Percentiles rank a stretch among this genome's conserved stretches.
Evolutionary conservation across 2,888 invertebrate species (phyloP).

Genomic region (Apotomis turbidana): DNA sequence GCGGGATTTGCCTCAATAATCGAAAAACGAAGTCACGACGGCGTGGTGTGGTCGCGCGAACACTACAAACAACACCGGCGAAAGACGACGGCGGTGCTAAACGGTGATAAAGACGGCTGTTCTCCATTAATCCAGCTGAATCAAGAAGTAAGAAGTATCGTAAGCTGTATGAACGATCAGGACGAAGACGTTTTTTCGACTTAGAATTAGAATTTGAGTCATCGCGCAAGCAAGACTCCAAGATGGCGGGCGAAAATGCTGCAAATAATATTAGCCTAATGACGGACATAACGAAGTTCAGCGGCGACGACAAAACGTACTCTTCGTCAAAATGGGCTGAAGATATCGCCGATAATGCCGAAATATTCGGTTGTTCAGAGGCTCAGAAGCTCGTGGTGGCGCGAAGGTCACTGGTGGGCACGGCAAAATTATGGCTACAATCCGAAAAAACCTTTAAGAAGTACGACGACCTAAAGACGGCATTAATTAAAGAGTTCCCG

Average conservation of each 20-base stretch:
- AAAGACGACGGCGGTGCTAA: too few relatives aligned
- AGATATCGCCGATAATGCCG: slow-evolving; percentile 2
- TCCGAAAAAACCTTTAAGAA: background rate
- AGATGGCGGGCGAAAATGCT: background rate
- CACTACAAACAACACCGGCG: too few relatives aligned
- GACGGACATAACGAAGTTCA: slow-evolving; percentile 4
- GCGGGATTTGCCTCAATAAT: too few relatives aligned
- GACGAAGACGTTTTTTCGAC: too few relatives aligned
- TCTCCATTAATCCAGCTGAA: too few relatives aligned
- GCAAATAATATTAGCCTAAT: background rate
- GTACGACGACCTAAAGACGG: background rate
- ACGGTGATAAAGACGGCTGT: too few relatives aligned
- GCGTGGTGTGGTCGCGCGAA: too few relatives aligned
- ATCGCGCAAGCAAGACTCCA: background rate
- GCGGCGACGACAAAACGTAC: slow-evolving; percentile 3
- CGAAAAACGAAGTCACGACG: too few relatives aligned
- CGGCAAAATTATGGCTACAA: slow-evolving; percentile 1
- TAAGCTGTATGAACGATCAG: too few relatives aligned
- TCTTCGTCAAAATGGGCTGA: background rate
- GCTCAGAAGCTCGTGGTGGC: slow-evolving; percentile 2
- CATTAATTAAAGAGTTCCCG: background rate
- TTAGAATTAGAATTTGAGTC: too few relatives aligned
- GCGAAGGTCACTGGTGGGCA: background rate
- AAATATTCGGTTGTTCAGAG: slow-evolving; percentile 2
- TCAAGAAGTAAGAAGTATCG: too few relatives aligned